Evolutionary conservation across 2,888 invertebrate genomes (phyloP).

Genomic region (Hemistola chrysoprasaria): DNA sequence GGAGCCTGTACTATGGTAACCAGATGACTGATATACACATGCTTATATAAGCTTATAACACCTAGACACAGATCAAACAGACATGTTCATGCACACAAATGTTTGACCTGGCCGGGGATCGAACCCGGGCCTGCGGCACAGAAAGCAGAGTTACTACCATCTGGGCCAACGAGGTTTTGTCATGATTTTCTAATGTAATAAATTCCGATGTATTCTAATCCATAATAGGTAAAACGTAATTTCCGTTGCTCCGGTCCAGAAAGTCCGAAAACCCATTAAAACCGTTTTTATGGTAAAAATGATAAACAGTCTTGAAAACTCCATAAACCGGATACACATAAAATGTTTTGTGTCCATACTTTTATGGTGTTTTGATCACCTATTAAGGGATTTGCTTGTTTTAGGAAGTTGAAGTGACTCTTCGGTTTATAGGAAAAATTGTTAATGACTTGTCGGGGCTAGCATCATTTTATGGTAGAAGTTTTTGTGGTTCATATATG

Average conservation of each 20-base stretch:
- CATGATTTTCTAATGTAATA: conserved; percentile 13
- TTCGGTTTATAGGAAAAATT: conserved; percentile 16
- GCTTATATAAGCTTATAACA: no score
- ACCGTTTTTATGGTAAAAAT: conserved; percentile 62
- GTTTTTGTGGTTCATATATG: no score
- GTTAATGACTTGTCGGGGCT: conserved; percentile 21
- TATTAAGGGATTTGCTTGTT: conserved; percentile 41
- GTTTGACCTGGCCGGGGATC: no score
- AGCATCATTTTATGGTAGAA: no score
- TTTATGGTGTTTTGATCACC: conserved; percentile 51
- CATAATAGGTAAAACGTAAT: conserved; percentile 7
- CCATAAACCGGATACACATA: conserved; percentile 52
- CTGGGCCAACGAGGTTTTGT: no score
- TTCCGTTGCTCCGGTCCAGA: conserved; percentile 5
- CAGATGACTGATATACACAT: no score
- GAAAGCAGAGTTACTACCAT: no score
- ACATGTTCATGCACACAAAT: no score
- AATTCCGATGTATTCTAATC: conserved; percentile 5
- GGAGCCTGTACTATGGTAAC: no score
- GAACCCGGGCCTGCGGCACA: no score
- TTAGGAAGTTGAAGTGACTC: conserved; percentile 29
- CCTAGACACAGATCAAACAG: no score
- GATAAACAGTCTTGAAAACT: conserved; percentile 65
- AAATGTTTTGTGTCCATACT: conserved; percentile 51
- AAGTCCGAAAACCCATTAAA: conserved; percentile 47